Base-by-base conservation (phyloP, 1,140 invertebrate genomes). In the Drosophila oshimai region DNA sequence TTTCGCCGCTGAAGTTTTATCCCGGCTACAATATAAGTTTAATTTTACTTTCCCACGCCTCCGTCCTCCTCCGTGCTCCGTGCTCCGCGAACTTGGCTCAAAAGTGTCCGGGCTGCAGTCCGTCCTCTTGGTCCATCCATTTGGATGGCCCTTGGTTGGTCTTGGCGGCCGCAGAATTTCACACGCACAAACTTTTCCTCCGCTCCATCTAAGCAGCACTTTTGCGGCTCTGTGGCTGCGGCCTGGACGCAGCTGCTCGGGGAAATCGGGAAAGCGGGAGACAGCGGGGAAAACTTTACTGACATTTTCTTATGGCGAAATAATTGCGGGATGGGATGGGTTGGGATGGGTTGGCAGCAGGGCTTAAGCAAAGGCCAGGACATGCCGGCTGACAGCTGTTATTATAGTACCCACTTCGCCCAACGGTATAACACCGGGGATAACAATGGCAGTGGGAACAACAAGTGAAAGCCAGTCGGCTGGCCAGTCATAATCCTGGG, bases 1-100 rank as follows among this genome's bases (percentile, higher is more conserved):
- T 78, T 37, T 51, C 65, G 69, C 26, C 70, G 53, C 49, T 47
- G 50, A 86, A 86, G 81, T 86, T 84, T 74, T 86, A 86, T 86
- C 68, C 37, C 70, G 61, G 74, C 80, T 80, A 86, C 80, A 87
- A 87, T 87, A 87, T 87, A 86, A 86, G 81, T 86, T 86, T 86
- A 86, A 86, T 86, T 86, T 86, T 73, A 79, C 68, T 87, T 79
- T 84, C 64, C 39, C n/a, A n/a, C n/a, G n/a, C n/a, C n/a, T n/a
- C n/a, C n/a, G n/a, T n/a, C n/a, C n/a, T n/a, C n/a, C n/a, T n/a
- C n/a, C n/a, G n/a, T n/a, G n/a, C n/a, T n/a, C n/a, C n/a, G n/a
- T n/a, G n/a, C n/a, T n/a, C n/a, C n/a, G 29, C 20, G 18, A 78
- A 74, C 74, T 86, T 41, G 49, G 50, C 84, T 75, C 57, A 50